Conservation (phyloP, 2,113 vertebrate genomes). For the Oryzias javanicus region DNA sequence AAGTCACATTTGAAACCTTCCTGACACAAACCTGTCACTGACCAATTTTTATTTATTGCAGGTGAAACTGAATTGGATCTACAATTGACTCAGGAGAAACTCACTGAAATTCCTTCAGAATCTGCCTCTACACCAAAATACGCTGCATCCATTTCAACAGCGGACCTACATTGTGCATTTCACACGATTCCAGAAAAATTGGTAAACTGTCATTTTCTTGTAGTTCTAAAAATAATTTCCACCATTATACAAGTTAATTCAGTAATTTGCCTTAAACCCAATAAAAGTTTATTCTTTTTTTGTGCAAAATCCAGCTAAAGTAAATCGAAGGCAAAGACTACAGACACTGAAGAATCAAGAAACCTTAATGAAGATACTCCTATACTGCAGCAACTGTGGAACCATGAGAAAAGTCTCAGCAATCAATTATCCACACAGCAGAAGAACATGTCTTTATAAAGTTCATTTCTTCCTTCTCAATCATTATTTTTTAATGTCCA, state of each 20-base stretch:
- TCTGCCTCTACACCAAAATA: slow-evolving; percentile 42
- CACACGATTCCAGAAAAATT: slow-evolving; percentile 66
- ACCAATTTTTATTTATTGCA: slow-evolving; percentile 18
- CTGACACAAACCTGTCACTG: too few relatives aligned
- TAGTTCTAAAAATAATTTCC: too few relatives aligned
- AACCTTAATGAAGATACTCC: slow-evolving; percentile 4
- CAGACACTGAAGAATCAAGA: slow-evolving; percentile 27
- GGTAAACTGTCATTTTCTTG: slow-evolving; percentile 64
- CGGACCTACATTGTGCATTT: slow-evolving; percentile 61
- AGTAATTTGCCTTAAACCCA: too few relatives aligned
- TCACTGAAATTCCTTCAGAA: slow-evolving; percentile 13
- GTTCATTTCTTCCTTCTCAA: neutral
- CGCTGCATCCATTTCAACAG: slow-evolving; percentile 52
- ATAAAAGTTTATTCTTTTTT: neutral
- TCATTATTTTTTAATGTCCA: neutral
- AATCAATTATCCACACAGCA: slow-evolving; percentile 15
- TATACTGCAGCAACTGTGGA: slow-evolving; percentile 19
- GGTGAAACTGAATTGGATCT: slow-evolving; percentile 37
- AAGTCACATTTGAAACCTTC: too few relatives aligned
- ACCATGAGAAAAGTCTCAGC: slow-evolving; percentile 26
- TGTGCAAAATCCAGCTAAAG: slow-evolving; percentile 28
- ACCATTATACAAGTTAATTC: too few relatives aligned
- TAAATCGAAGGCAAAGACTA: slow-evolving; percentile 47
- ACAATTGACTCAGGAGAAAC: slow-evolving; percentile 15
- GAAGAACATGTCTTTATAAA: slow-evolving; percentile 43